These are phyloP conservation scores for Brachypalpus laphriformis DNA, from an alignment of 2,888 invertebrate species.

Conservation along the genomic window DNA sequence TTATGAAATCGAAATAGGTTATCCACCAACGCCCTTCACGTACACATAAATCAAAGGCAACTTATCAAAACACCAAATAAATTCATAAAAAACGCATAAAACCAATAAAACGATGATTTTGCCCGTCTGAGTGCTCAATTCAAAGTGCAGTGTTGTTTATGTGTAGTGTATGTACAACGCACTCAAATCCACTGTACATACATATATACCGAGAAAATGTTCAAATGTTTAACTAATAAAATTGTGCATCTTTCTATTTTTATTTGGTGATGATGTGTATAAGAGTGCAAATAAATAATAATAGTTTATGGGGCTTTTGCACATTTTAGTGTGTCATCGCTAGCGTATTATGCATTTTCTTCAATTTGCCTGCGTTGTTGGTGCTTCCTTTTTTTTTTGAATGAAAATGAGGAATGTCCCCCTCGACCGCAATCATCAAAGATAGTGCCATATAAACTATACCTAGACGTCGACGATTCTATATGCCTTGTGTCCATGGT, in stretches of 20 bases:
- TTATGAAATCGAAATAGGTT: not conserved
- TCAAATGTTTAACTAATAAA: slow-evolving; percentile 62
- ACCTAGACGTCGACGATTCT: not conserved
- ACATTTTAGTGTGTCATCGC: slow-evolving; percentile 60
- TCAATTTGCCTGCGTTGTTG: slow-evolving; percentile 30
- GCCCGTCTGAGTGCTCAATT: slow-evolving; percentile 12
- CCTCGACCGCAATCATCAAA: not conserved
- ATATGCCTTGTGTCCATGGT: not conserved
- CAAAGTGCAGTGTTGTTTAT: not conserved
- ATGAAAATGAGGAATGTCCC: slow-evolving; percentile 54
- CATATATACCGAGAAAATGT: slow-evolving; percentile 1
- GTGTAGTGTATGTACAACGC: not conserved
- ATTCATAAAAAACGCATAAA: slow-evolving; percentile 38
- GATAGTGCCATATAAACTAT: slow-evolving; percentile 2
- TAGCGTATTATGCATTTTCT: slow-evolving; percentile 43
- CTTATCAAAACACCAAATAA: slow-evolving; percentile 34
- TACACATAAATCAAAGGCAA: slow-evolving; percentile 30
- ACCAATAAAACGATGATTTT: slow-evolving; percentile 11
- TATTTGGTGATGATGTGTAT: slow-evolving; percentile 63
- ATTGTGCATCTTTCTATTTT: slow-evolving; percentile 62
- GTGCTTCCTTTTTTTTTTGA: slow-evolving; percentile 20
- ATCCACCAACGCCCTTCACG: not conserved
- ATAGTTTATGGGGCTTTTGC: slow-evolving; percentile 57
- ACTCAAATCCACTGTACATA: not conserved
- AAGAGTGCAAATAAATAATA: slow-evolving; percentile 66